Evolutionary conservation across 1,140 invertebrate species (phyloP).

Genomic region (Zaprionus africanus): DNA sequence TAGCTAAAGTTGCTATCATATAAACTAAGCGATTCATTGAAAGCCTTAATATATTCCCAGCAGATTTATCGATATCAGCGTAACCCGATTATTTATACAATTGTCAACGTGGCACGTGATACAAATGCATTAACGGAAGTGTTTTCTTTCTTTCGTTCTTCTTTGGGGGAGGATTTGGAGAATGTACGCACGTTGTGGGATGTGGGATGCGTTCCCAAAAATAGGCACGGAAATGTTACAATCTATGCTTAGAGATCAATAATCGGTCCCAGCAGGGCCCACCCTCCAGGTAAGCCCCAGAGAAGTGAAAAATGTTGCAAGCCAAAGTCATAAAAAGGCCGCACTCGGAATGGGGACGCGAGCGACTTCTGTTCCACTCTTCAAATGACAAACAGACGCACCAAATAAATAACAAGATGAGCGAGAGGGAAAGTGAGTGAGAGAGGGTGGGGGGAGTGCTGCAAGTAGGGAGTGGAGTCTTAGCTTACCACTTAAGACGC

Average conservation of each 20-base stretch:
- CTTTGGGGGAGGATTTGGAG: neutral
- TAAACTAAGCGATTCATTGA: neutral
- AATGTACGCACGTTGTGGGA: neutral
- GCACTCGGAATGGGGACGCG: conserved; percentile 4
- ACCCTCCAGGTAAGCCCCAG: conserved; percentile 43
- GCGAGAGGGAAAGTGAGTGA: neutral
- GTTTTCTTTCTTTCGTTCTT: conserved; percentile 29
- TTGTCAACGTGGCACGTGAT: conserved; percentile 75
- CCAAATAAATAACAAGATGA: conserved; percentile 74
- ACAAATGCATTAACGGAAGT: conserved; percentile 79
- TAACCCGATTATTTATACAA: conserved; percentile 30
- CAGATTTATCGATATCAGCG: conserved; percentile 1
- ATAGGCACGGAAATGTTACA: conserved; percentile 69
- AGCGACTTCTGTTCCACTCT: conserved; percentile 11
- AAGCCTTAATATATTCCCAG: neutral
- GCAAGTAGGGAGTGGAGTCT: conserved; percentile 11
- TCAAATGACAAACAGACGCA: conserved; percentile 78
- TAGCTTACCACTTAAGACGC: conserved; percentile 59
- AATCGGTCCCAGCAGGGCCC: conserved; percentile 49
- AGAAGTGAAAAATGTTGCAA: conserved; percentile 63
- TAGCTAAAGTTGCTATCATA: neutral
- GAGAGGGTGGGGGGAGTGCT: neutral
- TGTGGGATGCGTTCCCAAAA: conserved; percentile 24
- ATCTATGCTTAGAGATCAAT: conserved; percentile 76
- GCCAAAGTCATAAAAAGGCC: conserved; percentile 51